Evolutionary conservation across 2,888 invertebrate species (phyloP).

Genomic region (Labia minor): DNA sequence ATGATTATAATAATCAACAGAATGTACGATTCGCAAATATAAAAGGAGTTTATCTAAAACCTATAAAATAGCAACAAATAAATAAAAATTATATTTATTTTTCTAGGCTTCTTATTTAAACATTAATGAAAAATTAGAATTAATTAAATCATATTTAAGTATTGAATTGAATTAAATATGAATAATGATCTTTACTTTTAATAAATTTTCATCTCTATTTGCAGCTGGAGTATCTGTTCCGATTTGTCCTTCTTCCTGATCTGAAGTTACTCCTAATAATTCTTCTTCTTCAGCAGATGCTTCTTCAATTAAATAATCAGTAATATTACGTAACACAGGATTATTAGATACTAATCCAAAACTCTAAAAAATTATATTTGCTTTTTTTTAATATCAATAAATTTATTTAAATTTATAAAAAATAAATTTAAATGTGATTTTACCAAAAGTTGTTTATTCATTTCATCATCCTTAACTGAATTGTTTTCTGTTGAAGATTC

Average conservation of each 20-base stretch:
- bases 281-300: slow-evolving; percentile 98
- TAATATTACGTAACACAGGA: slow-evolving; percentile 91
- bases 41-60: slow-evolving; percentile 69
- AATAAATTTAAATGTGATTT: slow-evolving; percentile 16
- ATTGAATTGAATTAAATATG: slow-evolving; percentile 15
- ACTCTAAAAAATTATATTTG: slow-evolving; percentile 37
- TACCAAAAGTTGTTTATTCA: slow-evolving; percentile 21
- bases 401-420: background rate
- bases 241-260: slow-evolving; percentile 42
- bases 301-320: slow-evolving; percentile 95
- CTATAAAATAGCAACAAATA: slow-evolving; percentile 29
- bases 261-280: slow-evolving; percentile 54
- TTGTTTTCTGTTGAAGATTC: background rate
- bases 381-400: slow-evolving; percentile 14
- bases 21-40: slow-evolving; percentile 93
- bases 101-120: background rate
- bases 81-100: background rate
- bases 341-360: slow-evolving; percentile 73
- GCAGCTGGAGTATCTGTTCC: slow-evolving; percentile 41
- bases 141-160: background rate
- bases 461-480: slow-evolving; percentile 16
- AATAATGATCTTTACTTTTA: slow-evolving; percentile 55
- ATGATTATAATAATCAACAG: slow-evolving; percentile 97
- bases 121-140: background rate
- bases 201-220: slow-evolving; percentile 59